These are phyloP conservation scores for Rhinichthys osculus DNA, from an alignment of 2,797 vertebrate species.

Conservation along the genomic window DNA sequence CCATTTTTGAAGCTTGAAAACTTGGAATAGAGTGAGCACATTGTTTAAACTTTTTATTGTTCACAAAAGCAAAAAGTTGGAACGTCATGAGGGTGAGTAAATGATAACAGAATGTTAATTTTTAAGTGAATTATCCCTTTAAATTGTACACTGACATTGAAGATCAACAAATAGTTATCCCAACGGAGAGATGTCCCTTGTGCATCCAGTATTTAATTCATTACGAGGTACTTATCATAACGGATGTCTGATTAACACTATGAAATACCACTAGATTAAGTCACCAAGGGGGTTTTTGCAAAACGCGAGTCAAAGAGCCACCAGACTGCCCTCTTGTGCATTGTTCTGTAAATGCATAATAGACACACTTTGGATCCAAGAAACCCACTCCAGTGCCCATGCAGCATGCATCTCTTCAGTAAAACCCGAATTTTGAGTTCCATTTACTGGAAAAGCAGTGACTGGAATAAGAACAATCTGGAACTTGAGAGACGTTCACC, in stretches of 20 bases:
- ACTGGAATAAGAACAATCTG: conserved; percentile 37
- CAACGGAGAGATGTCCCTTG: not conserved
- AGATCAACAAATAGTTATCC: not conserved
- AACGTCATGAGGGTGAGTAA: not conserved
- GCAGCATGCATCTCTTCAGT: not conserved
- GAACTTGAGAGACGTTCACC: conserved; percentile 13
- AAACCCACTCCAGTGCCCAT: not conserved
- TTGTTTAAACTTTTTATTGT: not conserved
- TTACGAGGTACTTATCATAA: not conserved
- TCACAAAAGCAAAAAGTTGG: not conserved
- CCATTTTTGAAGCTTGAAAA: not conserved
- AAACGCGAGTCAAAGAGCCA: conserved; percentile 6
- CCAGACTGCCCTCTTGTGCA: conserved; percentile 53
- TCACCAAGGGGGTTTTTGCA: conserved; percentile 5
- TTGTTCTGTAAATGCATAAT: conserved; percentile 40
- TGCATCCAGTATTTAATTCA: not conserved
- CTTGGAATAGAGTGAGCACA: not conserved
- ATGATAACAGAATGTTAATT: not conserved
- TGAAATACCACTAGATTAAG: conserved; percentile 26
- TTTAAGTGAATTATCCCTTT: not conserved
- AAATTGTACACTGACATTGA: not conserved
- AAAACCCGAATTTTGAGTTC: not conserved
- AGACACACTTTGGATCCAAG: conserved; percentile 16
- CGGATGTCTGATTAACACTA: not conserved
- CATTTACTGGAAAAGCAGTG: conserved; percentile 34